phyloP scores from a whole-genome alignment of 1,140 invertebrate species.

The Pollicipes pollicipes region DNA sequence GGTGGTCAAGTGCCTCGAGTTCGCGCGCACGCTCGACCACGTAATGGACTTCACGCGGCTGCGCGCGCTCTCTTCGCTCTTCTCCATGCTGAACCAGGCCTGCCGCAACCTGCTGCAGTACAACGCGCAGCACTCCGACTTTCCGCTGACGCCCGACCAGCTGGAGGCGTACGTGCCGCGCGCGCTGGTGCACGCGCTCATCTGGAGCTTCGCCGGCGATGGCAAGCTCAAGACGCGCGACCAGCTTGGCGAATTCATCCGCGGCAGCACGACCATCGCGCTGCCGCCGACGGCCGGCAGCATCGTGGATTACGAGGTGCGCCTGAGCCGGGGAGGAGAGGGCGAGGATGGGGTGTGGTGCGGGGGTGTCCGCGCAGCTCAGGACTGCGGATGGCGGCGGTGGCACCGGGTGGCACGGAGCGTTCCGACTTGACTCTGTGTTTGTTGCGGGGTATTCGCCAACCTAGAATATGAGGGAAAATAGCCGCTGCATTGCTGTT shows the following conservation, averaged over 20 bases:
- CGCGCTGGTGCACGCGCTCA: slow-evolving; percentile 70
- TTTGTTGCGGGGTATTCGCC: too few relatives aligned
- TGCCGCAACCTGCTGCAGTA: slow-evolving; percentile 73
- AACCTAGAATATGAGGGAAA: too few relatives aligned
- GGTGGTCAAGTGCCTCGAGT: slow-evolving; percentile 78
- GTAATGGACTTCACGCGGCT: slow-evolving; percentile 98
- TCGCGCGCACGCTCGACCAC: slow-evolving; percentile 78
- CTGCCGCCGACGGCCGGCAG: slow-evolving; percentile 56
- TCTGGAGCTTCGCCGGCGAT: slow-evolving; percentile 98
- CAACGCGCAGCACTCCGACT: slow-evolving; percentile 82
- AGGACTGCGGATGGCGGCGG: slow-evolving; percentile 1
- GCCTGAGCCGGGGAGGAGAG: slow-evolving; percentile 19
- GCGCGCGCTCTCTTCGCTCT: slow-evolving; percentile 80
- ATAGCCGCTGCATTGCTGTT: too few relatives aligned
- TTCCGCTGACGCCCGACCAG: slow-evolving; percentile 81
- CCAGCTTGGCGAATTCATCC: slow-evolving; percentile 87
- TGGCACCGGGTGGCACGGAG: too few relatives aligned
- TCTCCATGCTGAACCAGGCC: slow-evolving; percentile 94
- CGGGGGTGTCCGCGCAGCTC: not conserved
- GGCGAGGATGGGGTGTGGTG: not conserved
- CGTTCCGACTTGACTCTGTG: too few relatives aligned
- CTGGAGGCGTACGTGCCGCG: slow-evolving; percentile 61
- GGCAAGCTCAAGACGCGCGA: slow-evolving; percentile 82
- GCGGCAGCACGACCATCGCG: slow-evolving; percentile 82
- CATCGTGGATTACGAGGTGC: slow-evolving; percentile 93